Evolutionary conservation across 2,113 vertebrate genomes (phyloP).

Genomic region (Channa argus): DNA sequence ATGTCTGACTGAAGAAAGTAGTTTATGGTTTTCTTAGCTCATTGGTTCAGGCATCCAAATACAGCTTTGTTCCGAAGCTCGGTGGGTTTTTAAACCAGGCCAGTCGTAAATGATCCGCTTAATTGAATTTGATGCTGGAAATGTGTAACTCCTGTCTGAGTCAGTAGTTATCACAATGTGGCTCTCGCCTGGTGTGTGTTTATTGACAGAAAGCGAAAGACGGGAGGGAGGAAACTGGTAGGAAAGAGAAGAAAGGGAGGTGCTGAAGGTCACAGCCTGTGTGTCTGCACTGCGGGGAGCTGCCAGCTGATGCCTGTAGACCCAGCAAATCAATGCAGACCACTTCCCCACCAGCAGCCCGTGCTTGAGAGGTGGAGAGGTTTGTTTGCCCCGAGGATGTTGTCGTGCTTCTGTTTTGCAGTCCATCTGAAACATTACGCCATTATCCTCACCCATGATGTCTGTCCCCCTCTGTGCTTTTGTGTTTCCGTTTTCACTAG

Average conservation of each 20-base stretch:
- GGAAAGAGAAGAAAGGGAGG: neutral
- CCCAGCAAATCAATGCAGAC: constrained; percentile 33
- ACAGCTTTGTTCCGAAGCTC: too few relatives aligned
- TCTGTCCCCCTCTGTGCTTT: neutral
- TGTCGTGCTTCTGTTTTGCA: constrained; percentile 10
- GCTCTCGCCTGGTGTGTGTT: neutral
- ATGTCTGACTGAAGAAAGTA: neutral
- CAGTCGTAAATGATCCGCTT: too few relatives aligned
- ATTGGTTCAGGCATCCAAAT: neutral
- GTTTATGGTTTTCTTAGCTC: constrained; percentile 4
- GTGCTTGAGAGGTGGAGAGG: too few relatives aligned
- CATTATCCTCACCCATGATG: neutral
- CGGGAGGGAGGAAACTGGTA: constrained; percentile 10
- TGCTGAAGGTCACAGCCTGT: neutral
- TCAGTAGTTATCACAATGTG: neutral
- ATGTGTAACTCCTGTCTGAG: neutral
- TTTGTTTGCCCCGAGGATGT: too few relatives aligned
- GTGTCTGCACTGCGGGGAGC: neutral
- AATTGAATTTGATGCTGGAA: neutral
- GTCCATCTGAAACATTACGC: neutral
- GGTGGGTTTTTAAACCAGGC: too few relatives aligned
- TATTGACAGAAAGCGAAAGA: neutral
- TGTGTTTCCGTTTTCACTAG: neutral
- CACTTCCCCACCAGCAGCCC: neutral
- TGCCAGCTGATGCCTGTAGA: neutral